Percentiles rank a stretch among this genome's conserved stretches.
Conservation (phyloP, 2,888 invertebrate genomes). For the Nomada fabriciana region DNA sequence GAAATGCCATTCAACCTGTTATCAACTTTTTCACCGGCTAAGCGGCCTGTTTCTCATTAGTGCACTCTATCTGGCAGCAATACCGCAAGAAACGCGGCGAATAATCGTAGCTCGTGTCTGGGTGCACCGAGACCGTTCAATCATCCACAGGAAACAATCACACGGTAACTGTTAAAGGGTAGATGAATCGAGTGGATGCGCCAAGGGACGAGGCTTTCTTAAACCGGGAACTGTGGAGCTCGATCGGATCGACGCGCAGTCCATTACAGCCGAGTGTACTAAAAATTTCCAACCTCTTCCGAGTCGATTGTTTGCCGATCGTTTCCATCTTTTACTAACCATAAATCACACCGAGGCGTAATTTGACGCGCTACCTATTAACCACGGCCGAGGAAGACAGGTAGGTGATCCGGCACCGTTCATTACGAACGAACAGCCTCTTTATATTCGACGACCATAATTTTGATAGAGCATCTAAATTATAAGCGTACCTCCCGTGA, state of each 20-base stretch:
- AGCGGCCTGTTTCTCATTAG: slow-evolving; percentile 13
- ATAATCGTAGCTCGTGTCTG: slow-evolving; percentile 43
- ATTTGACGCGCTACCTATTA: slow-evolving; percentile 32
- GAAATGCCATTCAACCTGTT: slow-evolving; percentile 23
- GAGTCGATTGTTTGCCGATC: slow-evolving; percentile 20
- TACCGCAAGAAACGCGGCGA: slow-evolving; percentile 43
- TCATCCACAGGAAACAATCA: slow-evolving; percentile 50
- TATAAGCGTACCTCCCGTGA: slow-evolving; percentile 1
- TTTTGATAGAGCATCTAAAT: slow-evolving; percentile 25
- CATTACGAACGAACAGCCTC: background rate
- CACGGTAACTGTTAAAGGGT: slow-evolving; percentile 31
- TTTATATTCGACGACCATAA: slow-evolving; percentile 9
- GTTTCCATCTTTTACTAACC: slow-evolving; percentile 12
- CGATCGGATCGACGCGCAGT: slow-evolving; percentile 7
- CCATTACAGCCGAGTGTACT: no score
- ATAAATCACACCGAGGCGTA: slow-evolving; percentile 30
- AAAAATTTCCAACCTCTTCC: background rate
- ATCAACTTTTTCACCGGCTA: background rate
- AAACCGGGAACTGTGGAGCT: slow-evolving; percentile 4
- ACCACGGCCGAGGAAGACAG: background rate
- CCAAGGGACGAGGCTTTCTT: background rate
- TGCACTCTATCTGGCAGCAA: background rate
- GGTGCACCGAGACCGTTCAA: slow-evolving; percentile 22
- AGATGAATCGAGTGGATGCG: slow-evolving; percentile 27
- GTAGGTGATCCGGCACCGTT: background rate